Base-by-base conservation (phyloP, 2,888 invertebrate species). In the Agrochola lota region DNA sequence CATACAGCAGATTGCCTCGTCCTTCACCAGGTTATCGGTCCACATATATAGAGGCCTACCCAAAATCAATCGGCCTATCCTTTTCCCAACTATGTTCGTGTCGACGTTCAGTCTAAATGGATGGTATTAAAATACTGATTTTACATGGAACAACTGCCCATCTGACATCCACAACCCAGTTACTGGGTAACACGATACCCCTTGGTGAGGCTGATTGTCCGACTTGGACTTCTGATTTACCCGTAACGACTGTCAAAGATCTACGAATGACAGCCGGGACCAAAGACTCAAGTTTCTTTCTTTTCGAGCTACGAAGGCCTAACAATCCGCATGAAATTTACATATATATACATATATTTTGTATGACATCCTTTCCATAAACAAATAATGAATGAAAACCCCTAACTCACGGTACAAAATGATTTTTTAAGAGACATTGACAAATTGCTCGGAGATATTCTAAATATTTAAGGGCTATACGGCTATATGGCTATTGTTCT, bases 381-480 rank as follows among this genome's bases (percentile, higher is more conserved):
- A 62, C 20, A 70, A 60, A 20, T 60, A 20, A 69, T 85, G 73
- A 85, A 88, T 75, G 55, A 62, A 74, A 79, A 55, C 26, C 64
- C 17, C 70, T 17, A 67, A 69, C 30, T 88, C 89, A 88, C 43
- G 63, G 2, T 46, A 11, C 57, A 78, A 80, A 83, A 83, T 85
- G 62, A 78, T 87, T 88, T 87, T 87, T 84, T 81, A 69, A 85
- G 80, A 71, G 87, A 84, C 84, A 57, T 59, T 88, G 88, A 88
- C 81, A 87, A 87, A 88, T 88, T 85, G 35, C 87, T 35, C 26
- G 7, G 20, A 84, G 80, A 84, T 85, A 84, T 89, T 81, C 80
- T 26, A 79, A 86, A 88, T 88, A 87, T 84, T 85, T 80, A 49
- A 77, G 78, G 77, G 75, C 70, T 71, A 30, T 70, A 30, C 15